A percentile compares a stretch with the other conserved stretches of the same genome.
Conservation (phyloP, 2,797 vertebrate species). For the Octomys mimax region DNA sequence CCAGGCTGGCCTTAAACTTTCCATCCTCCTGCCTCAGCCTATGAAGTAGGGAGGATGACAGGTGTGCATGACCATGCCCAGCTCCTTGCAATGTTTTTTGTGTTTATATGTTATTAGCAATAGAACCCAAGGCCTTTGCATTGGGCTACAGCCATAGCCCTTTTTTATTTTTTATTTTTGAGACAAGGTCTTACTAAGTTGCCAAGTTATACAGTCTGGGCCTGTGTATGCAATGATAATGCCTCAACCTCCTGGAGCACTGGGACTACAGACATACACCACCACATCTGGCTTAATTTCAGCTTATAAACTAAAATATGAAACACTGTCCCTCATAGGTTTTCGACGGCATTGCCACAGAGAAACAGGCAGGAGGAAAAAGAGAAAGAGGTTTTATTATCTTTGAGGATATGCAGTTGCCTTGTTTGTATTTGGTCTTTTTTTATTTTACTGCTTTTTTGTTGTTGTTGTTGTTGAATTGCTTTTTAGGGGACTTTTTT, state of each 20-base stretch:
- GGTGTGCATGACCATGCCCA: neutral
- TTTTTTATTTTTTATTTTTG: neutral
- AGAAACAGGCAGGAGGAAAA: too few species aligned
- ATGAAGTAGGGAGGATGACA: neutral
- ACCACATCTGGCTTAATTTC: neutral
- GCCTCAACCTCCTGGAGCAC: neutral
- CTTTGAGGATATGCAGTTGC: too few species aligned
- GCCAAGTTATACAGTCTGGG: neutral
- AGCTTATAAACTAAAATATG: conserved; percentile 26
- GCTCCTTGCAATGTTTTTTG: neutral
- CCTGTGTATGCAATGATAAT: neutral
- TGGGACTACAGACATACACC: neutral
- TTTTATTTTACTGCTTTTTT: too few species aligned
- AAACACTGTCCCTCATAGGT: neutral
- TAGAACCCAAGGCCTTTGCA: neutral
- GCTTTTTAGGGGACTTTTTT: too few species aligned
- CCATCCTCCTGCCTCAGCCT: neutral
- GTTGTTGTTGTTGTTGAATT: too few species aligned
- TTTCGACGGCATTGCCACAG: too few species aligned
- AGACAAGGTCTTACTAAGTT: neutral
- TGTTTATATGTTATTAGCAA: neutral
- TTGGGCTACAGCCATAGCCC: neutral
- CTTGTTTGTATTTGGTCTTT: too few species aligned
- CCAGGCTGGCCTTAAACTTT: neutral
- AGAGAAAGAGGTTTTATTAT: too few species aligned